phyloP scores from a whole-genome alignment of 2,113 vertebrate genomes.

The Clarias macrocephalus region DNA sequence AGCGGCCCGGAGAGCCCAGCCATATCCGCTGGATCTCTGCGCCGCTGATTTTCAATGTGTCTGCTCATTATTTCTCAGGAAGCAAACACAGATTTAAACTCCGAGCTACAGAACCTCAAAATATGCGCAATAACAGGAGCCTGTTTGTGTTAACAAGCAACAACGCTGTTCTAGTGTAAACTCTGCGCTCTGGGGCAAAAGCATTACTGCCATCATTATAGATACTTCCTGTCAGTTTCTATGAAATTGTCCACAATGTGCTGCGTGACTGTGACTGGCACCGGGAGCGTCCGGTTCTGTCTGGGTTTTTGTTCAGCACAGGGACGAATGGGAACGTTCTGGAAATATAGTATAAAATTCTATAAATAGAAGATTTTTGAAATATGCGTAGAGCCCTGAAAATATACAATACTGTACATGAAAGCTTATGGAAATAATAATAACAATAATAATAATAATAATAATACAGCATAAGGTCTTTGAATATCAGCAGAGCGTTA shows the following conservation, averaged over 20 bases:
- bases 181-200: background rate
- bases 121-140: constrained; percentile 8
- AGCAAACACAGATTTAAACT: background rate
- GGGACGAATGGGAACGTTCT: background rate
- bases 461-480: background rate
- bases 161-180: background rate
- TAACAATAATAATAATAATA: no score
- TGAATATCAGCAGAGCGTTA: background rate
- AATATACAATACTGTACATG: background rate
- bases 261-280: background rate
- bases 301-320: background rate
- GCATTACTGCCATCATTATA: background rate
- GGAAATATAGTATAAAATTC: background rate
- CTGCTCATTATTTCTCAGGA: background rate
- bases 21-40: background rate
- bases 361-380: background rate
- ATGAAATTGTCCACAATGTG: constrained; percentile 26
- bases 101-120: background rate
- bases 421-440: no score
- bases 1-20: no score
- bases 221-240: constrained; percentile 13
- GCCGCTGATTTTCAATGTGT: background rate
- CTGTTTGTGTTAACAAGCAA: constrained; percentile 14
- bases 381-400: background rate
- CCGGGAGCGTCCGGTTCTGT: background rate